Conservation (phyloP, 2,113 vertebrate species). For the Cynocephalus volans region DNA sequence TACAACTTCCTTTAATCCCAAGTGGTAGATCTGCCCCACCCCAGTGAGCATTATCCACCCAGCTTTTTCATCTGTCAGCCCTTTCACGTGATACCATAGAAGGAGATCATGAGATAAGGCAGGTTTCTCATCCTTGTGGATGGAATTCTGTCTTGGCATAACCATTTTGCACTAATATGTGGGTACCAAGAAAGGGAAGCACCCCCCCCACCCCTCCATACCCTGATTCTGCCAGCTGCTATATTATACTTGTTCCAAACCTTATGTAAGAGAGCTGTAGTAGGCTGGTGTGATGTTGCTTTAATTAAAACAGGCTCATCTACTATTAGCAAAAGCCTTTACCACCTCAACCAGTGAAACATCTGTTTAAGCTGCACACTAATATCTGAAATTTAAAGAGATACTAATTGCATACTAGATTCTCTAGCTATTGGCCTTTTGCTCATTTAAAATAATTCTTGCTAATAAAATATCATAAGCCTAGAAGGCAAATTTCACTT, state of each 20-base stretch:
- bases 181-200: not conserved
- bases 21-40: not conserved
- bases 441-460: conserved; percentile 62
- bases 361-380: not conserved
- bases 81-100: not conserved
- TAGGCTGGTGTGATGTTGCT: not conserved
- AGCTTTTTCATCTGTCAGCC: not conserved
- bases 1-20: not conserved
- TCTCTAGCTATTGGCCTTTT: conserved; percentile 26
- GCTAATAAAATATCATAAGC: conserved; percentile 54
- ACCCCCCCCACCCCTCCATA: not conserved
- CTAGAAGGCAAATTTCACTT: conserved; percentile 66
- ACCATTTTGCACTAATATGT: not conserved
- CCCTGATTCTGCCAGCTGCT: not conserved
- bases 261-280: not conserved
- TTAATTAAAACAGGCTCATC: not conserved
- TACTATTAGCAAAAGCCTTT: not conserved
- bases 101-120: not conserved
- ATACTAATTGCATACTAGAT: not conserved
- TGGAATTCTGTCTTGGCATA: not conserved
- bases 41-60: not conserved
- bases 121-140: not conserved
- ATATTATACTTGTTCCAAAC: not conserved
- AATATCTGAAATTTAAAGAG: conserved; percentile 22
- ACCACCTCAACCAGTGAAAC: not conserved